Base-by-base conservation (phyloP, 2,797 vertebrate genomes). In the Halcyon badia region DNA sequence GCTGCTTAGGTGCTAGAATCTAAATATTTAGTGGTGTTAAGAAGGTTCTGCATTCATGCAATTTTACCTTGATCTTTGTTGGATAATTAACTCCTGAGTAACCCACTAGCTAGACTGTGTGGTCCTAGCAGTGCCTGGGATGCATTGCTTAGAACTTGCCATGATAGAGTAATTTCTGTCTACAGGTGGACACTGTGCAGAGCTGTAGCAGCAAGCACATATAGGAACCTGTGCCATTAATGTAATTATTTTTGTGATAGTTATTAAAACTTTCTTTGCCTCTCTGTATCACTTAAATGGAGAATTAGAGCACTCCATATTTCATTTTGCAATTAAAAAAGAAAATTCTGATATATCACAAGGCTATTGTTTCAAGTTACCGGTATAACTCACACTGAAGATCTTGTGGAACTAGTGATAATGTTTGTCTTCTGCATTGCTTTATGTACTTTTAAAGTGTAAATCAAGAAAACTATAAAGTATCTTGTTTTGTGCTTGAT, bases 391-490 rank as follows among this genome's bases (percentile, higher is more conserved):
- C 52, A 54, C 13, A 37, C 11, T 33, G 56, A 87, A 77, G 87
- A 24, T 87, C 60, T 88, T 88, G 35, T 86, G 42, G 19, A 64
- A 60, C 15, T 56, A 62, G 73, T 84, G 58, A 21, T 54, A 73
- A 73, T 52, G 30, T 92, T 78, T 94, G 42, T 92, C 22, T 87
- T 75, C 46, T 81, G 31, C 39, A 65, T 37, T 92, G 79, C 24
- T 48, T 89, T 64, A 75, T 81, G 17, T 49, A 54, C 73, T 83
- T 95, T 97, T 87, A 54, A 87, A 66, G 14, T 83, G 75, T 90
- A 95, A 97, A 93, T 95, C 70, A 94, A 81, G 60, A 93, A 87
- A 66, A 78, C 24, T 44, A 58, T 35, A 5, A 73, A 89, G 33
- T 56, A 25, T 30, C 24, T 93, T 88, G 66, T 80, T 91, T 96